Conservation (phyloP, 2,113 vertebrate genomes). For the Odocoileus hemionus region DNA sequence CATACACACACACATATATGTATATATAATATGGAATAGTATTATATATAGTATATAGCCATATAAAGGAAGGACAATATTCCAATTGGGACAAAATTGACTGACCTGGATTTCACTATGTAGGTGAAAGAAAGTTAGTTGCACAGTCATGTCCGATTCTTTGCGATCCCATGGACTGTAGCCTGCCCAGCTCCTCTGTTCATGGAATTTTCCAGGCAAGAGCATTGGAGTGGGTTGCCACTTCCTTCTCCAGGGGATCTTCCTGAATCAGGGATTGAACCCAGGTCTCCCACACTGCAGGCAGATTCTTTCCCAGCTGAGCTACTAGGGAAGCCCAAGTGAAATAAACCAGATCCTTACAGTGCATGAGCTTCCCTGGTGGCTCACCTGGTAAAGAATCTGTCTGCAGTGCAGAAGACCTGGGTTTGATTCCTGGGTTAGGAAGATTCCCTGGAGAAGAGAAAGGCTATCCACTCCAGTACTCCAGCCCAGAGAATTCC, state of each 20-base stretch:
- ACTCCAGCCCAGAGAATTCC: background rate
- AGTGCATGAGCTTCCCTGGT: background rate
- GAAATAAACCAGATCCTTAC: background rate
- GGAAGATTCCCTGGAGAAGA: background rate
- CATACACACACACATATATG: background rate
- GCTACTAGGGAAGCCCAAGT: background rate
- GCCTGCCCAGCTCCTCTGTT: background rate
- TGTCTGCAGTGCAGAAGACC: background rate
- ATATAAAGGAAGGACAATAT: background rate
- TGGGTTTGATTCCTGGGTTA: background rate
- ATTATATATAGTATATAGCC: background rate
- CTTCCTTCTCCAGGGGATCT: background rate
- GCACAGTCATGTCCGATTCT: background rate
- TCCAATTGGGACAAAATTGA: background rate
- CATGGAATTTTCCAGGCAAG: background rate
- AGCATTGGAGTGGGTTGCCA: background rate
- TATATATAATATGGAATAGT: background rate
- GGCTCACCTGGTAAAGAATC: background rate
- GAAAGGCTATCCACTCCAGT: background rate
- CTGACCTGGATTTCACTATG: background rate
- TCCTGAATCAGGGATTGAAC: background rate
- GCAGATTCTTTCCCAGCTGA: background rate
- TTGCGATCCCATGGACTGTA: background rate
- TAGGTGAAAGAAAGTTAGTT: background rate
- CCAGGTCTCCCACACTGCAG: background rate